phyloP scores from a whole-genome alignment of 2,888 invertebrate genomes.

The Heliconius ethilla region DNA sequence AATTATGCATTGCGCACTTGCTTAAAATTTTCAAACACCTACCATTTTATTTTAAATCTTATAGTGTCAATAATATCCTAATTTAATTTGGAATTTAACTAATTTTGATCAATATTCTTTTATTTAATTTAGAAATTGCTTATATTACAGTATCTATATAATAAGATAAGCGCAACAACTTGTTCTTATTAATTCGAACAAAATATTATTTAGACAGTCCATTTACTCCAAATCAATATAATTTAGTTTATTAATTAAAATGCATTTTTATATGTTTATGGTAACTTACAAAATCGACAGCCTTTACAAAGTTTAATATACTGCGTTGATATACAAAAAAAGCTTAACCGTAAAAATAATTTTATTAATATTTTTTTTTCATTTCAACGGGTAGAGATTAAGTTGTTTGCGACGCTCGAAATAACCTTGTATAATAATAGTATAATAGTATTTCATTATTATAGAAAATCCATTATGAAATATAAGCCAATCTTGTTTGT shows the following conservation, averaged over 20 bases:
- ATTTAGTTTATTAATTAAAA: too few species aligned
- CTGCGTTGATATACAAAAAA: not conserved
- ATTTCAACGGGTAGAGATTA: not conserved
- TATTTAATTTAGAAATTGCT: too few species aligned
- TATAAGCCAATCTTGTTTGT: not conserved
- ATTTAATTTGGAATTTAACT: too few species aligned
- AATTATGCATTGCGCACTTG: not conserved
- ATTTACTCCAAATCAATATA: too few species aligned
- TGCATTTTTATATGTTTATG: too few species aligned
- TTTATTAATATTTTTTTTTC: not conserved
- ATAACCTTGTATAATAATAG: not conserved
- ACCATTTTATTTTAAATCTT: too few species aligned
- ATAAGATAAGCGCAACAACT: too few species aligned
- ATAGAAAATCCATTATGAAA: not conserved
- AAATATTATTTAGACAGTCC: too few species aligned
- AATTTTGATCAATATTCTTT: too few species aligned
- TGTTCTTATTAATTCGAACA: too few species aligned
- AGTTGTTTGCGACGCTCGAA: not conserved
- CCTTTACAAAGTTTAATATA: not conserved
- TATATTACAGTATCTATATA: too few species aligned
- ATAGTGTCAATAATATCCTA: too few species aligned
- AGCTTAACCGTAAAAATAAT: slow-evolving; percentile 1
- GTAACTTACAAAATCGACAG: not conserved
- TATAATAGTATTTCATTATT: not conserved
- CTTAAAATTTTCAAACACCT: not conserved